phyloP scores from a whole-genome alignment of 2,888 invertebrate genomes.

The Melinopterus prodromus region DNA sequence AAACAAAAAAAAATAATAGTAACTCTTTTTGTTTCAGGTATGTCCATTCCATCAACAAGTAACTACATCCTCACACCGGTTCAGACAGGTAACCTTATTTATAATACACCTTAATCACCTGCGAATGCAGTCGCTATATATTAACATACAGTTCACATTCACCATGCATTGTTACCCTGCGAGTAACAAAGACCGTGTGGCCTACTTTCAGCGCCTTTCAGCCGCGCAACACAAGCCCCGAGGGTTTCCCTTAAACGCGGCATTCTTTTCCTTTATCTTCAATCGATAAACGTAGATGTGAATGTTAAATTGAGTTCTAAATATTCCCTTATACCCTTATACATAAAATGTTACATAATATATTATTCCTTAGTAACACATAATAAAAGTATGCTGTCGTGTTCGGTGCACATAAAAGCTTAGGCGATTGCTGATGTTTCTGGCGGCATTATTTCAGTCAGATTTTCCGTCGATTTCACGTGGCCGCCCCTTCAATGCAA shows the following conservation, averaged over 20 bases:
- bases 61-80: neutral
- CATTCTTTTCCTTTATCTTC: neutral
- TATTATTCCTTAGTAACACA: neutral
- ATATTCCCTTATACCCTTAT: neutral
- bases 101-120: neutral
- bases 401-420: neutral
- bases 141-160: neutral
- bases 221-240: neutral
- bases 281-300: neutral
- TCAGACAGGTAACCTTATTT: neutral
- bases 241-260: neutral
- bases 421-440: constrained; percentile 4
- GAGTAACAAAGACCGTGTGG: neutral
- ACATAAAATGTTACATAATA: neutral
- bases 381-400: neutral
- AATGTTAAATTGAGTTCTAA: constrained; percentile 4
- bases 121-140: neutral
- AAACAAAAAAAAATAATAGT: too few species aligned
- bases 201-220: neutral
- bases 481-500: neutral
- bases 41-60: neutral
- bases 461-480: neutral
- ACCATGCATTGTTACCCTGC: neutral
- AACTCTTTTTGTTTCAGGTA: constrained; percentile 4
- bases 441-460: neutral